Conservation (phyloP, 2,113 vertebrate genomes). For the Sisor rabdophorus region DNA sequence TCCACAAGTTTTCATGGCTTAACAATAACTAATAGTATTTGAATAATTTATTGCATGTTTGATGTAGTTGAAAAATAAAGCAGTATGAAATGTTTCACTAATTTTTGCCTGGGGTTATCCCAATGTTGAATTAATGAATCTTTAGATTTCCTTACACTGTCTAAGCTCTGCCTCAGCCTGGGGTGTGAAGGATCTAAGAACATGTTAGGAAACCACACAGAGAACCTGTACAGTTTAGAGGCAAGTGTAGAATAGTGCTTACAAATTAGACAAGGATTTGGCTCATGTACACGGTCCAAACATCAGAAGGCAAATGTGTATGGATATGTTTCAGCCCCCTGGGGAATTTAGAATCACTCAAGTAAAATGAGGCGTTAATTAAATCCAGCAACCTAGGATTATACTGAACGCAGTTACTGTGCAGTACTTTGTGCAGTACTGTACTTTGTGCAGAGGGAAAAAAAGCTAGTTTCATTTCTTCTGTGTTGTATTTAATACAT, state of each 20-base stretch:
- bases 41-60: no score
- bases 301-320: not conserved
- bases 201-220: not conserved
- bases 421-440: no score
- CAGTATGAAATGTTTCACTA: no score
- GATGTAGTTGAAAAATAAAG: no score
- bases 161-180: not conserved
- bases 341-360: not conserved
- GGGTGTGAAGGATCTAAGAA: not conserved
- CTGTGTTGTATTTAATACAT: not conserved
- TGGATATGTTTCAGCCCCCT: not conserved
- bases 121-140: not conserved
- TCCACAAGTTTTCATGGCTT: not conserved
- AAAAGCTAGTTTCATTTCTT: not conserved
- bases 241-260: not conserved
- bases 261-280: not conserved
- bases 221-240: not conserved
- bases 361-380: constrained; percentile 4
- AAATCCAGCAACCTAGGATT: not conserved
- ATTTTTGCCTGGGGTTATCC: not conserved
- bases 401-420: not conserved
- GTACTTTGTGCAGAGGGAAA: not conserved
- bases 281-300: not conserved
- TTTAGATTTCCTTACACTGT: not conserved
- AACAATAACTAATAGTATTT: no score